A percentile compares a stretch with the other conserved stretches of the same genome.
phyloP scores from a whole-genome alignment of 1,140 invertebrate genomes.

The Panagrolaimus sp. region DNA sequence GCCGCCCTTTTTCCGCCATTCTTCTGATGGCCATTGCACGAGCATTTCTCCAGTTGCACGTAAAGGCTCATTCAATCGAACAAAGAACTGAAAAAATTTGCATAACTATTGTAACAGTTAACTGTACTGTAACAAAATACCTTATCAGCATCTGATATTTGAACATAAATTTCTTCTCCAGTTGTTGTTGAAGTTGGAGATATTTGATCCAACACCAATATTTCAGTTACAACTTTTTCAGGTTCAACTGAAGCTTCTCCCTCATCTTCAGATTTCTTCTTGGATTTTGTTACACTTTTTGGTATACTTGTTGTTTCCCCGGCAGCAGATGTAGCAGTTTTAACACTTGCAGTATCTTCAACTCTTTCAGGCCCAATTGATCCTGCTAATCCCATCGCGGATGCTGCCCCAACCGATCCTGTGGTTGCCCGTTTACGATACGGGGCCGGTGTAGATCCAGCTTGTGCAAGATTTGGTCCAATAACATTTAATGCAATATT shows the following conservation, averaged over 20 bases:
- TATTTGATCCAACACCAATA: constrained; percentile 5
- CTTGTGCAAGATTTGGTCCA: constrained; percentile 31
- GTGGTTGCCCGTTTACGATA: constrained; percentile 21
- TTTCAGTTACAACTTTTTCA: not conserved
- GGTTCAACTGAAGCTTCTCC: not conserved
- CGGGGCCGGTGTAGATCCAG: constrained; percentile 27
- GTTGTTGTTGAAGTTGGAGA: not conserved
- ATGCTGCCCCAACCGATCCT: not conserved
- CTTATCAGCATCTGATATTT: constrained; percentile 30
- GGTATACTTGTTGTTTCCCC: constrained; percentile 7
- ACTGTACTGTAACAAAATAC: constrained; percentile 16
- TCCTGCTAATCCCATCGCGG: constrained; percentile 5
- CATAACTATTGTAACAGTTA: not conserved
- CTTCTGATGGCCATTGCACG: constrained; percentile 33
- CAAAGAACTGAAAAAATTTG: constrained; percentile 22
- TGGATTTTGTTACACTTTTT: not conserved
- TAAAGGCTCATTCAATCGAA: constrained; percentile 34
- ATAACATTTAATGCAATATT: constrained; percentile 18
- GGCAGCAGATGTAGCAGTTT: constrained; percentile 21
- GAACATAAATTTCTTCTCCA: not conserved
- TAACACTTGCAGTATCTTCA: constrained; percentile 4
- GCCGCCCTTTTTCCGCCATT: constrained; percentile 36
- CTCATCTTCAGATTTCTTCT: not conserved
- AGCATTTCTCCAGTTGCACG: constrained; percentile 23
- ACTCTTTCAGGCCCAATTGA: not conserved